phyloP scores from a whole-genome alignment of 2,797 vertebrate species.

The Ptychobarbus kaznakovi region DNA sequence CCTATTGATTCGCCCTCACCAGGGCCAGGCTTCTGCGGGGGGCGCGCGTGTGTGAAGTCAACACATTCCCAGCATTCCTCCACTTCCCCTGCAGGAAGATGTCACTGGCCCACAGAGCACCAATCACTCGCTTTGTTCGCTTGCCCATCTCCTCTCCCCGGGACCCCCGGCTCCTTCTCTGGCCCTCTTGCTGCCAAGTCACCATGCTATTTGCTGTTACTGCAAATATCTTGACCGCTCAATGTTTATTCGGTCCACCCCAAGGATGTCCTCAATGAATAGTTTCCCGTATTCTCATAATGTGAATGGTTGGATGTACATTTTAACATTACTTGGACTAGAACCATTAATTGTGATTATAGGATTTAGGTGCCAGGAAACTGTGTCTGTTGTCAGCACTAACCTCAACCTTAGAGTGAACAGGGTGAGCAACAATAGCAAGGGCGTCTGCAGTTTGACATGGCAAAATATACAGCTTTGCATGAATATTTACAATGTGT shows the following conservation, averaged over 20 bases:
- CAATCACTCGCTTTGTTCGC: conserved; percentile 10
- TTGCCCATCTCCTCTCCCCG: conserved; percentile 22
- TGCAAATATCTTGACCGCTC: conserved; percentile 55
- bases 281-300: conserved; percentile 44
- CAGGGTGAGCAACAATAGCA: not conserved
- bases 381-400: conserved; percentile 8
- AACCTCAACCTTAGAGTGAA: conserved; percentile 40
- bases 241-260: conserved; percentile 49
- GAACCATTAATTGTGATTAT: conserved; percentile 39
- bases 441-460: not conserved
- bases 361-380: conserved; percentile 38
- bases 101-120: conserved; percentile 69
- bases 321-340: conserved; percentile 20
- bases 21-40: conserved; percentile 69
- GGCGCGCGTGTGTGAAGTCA: conserved; percentile 80
- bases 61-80: conserved; percentile 87
- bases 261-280: conserved; percentile 38
- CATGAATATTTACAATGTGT: not conserved
- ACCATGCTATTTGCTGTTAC: conserved; percentile 61
- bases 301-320: conserved; percentile 28
- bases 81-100: conserved; percentile 84
- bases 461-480: not conserved
- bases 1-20: conserved; percentile 80
- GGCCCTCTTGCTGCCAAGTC: conserved; percentile 59
- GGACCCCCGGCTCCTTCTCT: not conserved